Conservation (phyloP, 2,113 vertebrate genomes). For the Pelusios castaneus region DNA sequence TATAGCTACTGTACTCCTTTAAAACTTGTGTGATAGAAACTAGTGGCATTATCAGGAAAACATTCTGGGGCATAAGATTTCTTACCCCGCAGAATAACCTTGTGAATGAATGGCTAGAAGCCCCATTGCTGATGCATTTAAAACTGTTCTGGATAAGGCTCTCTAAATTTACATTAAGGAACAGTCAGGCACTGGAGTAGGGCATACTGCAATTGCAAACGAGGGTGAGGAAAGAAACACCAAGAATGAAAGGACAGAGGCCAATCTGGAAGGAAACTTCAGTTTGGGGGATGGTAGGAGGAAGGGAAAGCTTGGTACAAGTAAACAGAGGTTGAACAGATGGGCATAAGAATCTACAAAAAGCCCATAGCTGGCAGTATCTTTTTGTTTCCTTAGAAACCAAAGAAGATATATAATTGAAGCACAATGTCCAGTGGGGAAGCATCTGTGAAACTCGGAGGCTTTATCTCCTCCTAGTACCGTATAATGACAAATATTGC, state of each 20-base stretch:
- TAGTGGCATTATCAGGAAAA: background rate
- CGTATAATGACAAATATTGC: constrained; percentile 42
- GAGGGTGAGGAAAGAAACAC: background rate
- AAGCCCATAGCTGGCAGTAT: constrained; percentile 12
- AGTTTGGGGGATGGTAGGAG: accelerated
- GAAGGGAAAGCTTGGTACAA: background rate
- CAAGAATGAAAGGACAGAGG: background rate
- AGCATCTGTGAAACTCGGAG: background rate
- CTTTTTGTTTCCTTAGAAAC: background rate
- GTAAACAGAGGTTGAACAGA: background rate
- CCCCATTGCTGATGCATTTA: background rate
- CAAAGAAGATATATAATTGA: background rate
- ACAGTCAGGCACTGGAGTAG: background rate
- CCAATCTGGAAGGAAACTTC: background rate
- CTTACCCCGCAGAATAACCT: background rate
- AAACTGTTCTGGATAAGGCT: background rate
- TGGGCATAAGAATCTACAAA: accelerated
- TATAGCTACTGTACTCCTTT: background rate
- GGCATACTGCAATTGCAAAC: background rate
- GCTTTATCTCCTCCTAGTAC: constrained; percentile 36
- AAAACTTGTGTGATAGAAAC: background rate
- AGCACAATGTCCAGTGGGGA: background rate
- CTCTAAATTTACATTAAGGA: background rate
- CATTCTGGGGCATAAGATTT: no score
- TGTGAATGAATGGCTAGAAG: no score